These are phyloP conservation scores for Chymomyza costata DNA, from an alignment of 1,140 invertebrate species.

Conservation along the genomic window DNA sequence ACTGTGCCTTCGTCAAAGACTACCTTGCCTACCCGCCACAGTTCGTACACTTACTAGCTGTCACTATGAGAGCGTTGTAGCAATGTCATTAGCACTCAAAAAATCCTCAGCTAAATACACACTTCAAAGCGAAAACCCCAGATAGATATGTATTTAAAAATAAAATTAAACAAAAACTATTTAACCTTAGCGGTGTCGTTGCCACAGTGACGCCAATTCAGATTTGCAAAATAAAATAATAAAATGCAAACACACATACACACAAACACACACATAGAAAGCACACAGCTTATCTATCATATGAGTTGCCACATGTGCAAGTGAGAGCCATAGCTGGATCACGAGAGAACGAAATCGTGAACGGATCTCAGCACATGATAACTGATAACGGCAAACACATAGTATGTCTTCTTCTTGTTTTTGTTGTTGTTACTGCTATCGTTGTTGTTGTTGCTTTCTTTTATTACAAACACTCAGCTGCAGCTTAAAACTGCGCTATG, in stretches of 20 bases:
- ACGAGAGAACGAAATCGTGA: too few species aligned
- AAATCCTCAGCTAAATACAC: conserved; percentile 22
- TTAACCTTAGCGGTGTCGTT: conserved; percentile 56
- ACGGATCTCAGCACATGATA: too few species aligned
- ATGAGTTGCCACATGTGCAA: too few species aligned
- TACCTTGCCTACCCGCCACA: too few species aligned
- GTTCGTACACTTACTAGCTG: too few species aligned
- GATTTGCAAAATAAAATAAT: conserved; percentile 12
- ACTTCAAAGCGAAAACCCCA: conserved; percentile 30
- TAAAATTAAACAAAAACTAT: conserved; percentile 69
- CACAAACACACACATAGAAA: conserved; percentile 11
- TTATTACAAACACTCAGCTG: too few species aligned
- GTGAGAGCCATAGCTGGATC: too few species aligned
- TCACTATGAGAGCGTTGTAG: conserved; percentile 19
- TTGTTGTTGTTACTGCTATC: too few species aligned
- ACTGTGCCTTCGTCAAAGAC: too few species aligned
- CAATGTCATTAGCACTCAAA: conserved; percentile 52
- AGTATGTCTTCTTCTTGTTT: too few species aligned
- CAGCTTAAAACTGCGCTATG: too few species aligned
- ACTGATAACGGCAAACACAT: conserved; percentile 42
- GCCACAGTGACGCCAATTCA: conserved; percentile 50
- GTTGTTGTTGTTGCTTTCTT: conserved; percentile 14
- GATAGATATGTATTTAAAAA: conserved; percentile 50
- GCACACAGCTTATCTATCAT: too few species aligned
- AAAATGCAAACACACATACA: conserved; percentile 31